Evolutionary conservation across 2,888 invertebrate genomes (phyloP).

Genomic region (Horisme vitalbata): DNA sequence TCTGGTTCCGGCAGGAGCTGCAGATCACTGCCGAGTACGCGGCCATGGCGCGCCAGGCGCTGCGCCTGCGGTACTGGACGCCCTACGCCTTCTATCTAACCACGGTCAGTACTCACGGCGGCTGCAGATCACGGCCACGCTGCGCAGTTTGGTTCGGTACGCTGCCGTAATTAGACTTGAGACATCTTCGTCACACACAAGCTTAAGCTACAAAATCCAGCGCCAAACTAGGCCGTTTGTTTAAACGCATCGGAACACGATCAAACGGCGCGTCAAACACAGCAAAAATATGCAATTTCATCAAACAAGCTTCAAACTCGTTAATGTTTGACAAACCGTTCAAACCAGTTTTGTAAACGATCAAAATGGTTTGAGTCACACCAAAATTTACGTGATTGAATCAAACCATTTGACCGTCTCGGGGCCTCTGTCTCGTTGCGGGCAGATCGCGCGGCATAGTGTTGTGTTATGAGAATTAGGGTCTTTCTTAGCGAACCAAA

Average conservation of each 20-base stretch:
- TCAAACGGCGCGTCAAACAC: not conserved
- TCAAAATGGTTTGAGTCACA: not conserved
- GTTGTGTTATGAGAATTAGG: no score
- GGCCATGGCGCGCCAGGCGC: slow-evolving; percentile 72
- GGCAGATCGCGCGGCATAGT: no score
- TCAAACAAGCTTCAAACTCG: not conserved
- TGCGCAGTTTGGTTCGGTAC: no score
- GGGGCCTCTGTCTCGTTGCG: no score
- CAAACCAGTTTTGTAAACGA: not conserved
- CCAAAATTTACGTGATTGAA: not conserved
- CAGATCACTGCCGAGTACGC: slow-evolving; percentile 83
- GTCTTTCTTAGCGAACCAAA: no score
- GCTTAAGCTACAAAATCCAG: no score
- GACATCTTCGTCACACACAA: no score
- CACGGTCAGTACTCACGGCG: slow-evolving; percentile 53
- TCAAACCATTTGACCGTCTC: no score
- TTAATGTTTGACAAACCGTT: no score
- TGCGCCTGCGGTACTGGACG: slow-evolving; percentile 79
- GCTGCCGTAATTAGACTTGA: no score
- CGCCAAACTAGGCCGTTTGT: no score
- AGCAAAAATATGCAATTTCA: not conserved
- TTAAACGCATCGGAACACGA: not conserved
- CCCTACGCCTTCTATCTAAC: slow-evolving; percentile 80
- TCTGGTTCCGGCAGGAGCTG: slow-evolving; percentile 90
- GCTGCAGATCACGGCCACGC: no score